Evolutionary conservation across 2,888 invertebrate species (phyloP), one percentile per base, ranked within the genome.

Genomic region (Tortrix viridana): DNA sequence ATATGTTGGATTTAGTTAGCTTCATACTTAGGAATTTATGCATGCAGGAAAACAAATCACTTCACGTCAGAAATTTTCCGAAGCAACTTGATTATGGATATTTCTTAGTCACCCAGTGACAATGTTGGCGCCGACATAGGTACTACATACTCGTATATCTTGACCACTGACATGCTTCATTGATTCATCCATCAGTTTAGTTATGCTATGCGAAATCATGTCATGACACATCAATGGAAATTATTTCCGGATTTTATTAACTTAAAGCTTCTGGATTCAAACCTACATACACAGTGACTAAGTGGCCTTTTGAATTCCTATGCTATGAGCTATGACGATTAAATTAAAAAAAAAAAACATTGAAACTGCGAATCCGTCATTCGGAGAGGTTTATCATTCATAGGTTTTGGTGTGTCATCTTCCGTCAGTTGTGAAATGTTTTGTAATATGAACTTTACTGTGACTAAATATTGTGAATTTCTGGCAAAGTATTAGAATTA

Each of bases 161-260:
- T 58, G 57, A 58, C 38, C 41, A 52, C 73, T 75, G 71, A 73
- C 75, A 75, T 73, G 65, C 71, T 69, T 68, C 71, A 79, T 82
- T 83, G 84, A 83, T 80, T 86, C 82, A 85, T 32, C 32, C n/a
- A n/a, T 61, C 61, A 62, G 44, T 44, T 55, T 43, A 46, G 61
- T 79, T 75, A 12, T 71, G 73, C 77, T 55, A 77, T 72, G 75
- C 80, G 76, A 79, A 81, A 79, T 80, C 74, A 81, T 86, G 85
- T 80, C 74, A 81, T 86, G 85, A 83, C 82, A 81, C 81, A 86
- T 79, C 67, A 74, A 81, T 79, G 76, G 73, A 77, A 77, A 82
- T 78, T 67, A 79, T 81, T 85, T 88, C 85, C 85, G 82, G 74
- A 78, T n/a, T n/a, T n/a, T n/a, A 77, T 55, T 50, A 54, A 59